A percentile compares a stretch with the other conserved stretches of the same genome.
Evolutionary conservation across 2,888 invertebrate species (phyloP).

Genomic region (Carabus problematicus): DNA sequence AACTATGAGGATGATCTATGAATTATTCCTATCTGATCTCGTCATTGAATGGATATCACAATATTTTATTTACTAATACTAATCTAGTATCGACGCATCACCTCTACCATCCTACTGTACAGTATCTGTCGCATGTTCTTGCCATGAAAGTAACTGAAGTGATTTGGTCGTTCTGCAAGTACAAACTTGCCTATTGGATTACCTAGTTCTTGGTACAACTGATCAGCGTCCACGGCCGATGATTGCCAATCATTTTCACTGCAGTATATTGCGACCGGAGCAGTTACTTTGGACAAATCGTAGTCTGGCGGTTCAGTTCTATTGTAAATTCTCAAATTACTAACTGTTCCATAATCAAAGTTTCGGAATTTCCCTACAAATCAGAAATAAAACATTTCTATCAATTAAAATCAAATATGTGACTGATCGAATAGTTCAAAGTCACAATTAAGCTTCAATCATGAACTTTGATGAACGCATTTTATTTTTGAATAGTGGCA

Average conservation of each 20-base stretch:
- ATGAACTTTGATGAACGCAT: no score
- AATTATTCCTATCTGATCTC: no score
- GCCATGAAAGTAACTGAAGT: constrained; percentile 14
- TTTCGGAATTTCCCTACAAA: constrained; percentile 60
- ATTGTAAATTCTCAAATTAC: constrained; percentile 66
- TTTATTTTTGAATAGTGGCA: no score
- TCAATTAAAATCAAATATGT: no score
- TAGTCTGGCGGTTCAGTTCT: constrained; percentile 65
- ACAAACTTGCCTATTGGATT: constrained; percentile 62
- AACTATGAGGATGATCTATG: no score
- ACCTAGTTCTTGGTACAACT: constrained; percentile 60
- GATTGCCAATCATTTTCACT: constrained; percentile 72
- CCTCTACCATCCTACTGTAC: background rate
- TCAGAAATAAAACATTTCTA: background rate
- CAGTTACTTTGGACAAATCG: constrained; percentile 63
- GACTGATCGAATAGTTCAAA: no score
- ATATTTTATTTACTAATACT: no score
- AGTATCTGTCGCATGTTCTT: background rate
- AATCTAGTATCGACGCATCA: background rate
- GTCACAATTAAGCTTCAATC: no score
- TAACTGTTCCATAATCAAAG: constrained; percentile 62
- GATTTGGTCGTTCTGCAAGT: constrained; percentile 52
- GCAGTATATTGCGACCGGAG: constrained; percentile 72
- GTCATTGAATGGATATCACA: no score
- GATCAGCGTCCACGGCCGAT: constrained; percentile 59